Conservation (phyloP, 2,888 invertebrate species). For the Choristoneura rosaceana region DNA sequence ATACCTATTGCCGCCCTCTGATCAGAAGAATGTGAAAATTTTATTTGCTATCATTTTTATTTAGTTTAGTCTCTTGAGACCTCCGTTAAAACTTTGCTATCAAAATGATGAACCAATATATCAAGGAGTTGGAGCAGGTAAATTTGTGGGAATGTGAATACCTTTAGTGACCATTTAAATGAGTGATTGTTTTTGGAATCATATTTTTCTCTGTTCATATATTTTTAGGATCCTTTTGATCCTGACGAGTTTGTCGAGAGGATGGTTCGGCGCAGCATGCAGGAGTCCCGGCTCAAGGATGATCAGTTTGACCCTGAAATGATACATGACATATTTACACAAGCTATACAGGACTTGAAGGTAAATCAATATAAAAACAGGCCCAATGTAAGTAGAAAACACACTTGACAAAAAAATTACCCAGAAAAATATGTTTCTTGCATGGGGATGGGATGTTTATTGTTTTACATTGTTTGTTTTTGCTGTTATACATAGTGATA, state of each 20-base stretch:
- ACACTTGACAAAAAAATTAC: too few relatives aligned
- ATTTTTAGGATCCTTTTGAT: constrained; percentile 96
- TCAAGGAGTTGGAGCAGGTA: constrained; percentile 95
- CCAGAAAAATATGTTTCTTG: too few relatives aligned
- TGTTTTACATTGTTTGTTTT: too few relatives aligned
- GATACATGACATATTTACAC: constrained; percentile 96
- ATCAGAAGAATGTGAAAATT: constrained; percentile 17
- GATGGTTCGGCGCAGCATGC: constrained; percentile 96
- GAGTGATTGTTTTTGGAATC: background rate
- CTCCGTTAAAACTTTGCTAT: background rate
- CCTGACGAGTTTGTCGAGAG: constrained; percentile 99
- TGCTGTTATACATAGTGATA: too few relatives aligned
- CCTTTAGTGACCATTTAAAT: background rate
- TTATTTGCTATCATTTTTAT: background rate
- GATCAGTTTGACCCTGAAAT: constrained; percentile 92
- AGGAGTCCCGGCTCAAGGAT: constrained; percentile 88
- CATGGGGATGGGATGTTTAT: too few relatives aligned
- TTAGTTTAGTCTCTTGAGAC: constrained; percentile 11
- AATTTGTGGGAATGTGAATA: constrained; percentile 43
- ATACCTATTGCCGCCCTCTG: constrained; percentile 4
- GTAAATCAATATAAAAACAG: constrained; percentile 49
- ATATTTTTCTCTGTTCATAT: constrained; percentile 16
- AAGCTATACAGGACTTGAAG: constrained; percentile 93
- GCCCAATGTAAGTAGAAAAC: too few relatives aligned
- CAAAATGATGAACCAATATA: constrained; percentile 95